Evolutionary conservation across 2,113 vertebrate species (phyloP).

Genomic region (Ginglymostoma cirratum): DNA sequence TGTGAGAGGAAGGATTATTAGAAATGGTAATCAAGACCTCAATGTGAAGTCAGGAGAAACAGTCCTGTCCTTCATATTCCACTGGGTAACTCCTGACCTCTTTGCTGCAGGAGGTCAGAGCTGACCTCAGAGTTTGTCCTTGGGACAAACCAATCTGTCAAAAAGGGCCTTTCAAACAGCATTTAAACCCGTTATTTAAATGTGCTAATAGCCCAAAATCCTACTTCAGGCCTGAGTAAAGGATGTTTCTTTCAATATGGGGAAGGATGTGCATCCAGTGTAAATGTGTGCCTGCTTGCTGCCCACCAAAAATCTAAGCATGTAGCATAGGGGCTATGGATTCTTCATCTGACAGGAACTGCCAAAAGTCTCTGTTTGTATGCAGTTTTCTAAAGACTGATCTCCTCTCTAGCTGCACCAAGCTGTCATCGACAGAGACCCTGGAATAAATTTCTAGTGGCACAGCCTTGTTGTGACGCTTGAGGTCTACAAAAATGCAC

Average conservation of each 20-base stretch:
- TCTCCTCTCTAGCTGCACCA: too few relatives aligned
- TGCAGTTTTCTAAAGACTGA: too few relatives aligned
- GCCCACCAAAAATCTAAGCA: background rate
- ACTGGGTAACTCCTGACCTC: background rate
- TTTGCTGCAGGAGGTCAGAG: background rate
- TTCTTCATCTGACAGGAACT: too few relatives aligned
- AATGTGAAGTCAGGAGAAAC: background rate
- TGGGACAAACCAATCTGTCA: background rate
- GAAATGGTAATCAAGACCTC: background rate
- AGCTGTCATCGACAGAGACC: too few relatives aligned
- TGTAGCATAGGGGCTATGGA: too few relatives aligned
- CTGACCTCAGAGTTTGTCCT: too few relatives aligned
- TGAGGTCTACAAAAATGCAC: too few relatives aligned
- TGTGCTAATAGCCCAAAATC: background rate
- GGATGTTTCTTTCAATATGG: background rate
- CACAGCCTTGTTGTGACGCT: too few relatives aligned
- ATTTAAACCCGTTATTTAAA: background rate
- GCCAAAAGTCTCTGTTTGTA: too few relatives aligned
- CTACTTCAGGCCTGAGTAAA: background rate
- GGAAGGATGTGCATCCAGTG: background rate
- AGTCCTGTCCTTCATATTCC: background rate
- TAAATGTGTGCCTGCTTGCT: background rate
- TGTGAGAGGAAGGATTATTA: background rate
- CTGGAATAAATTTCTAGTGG: too few relatives aligned
- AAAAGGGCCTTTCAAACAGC: background rate